Conservation (phyloP, 2,888 invertebrate species). For the Caenorhabditis doughertyi region DNA sequence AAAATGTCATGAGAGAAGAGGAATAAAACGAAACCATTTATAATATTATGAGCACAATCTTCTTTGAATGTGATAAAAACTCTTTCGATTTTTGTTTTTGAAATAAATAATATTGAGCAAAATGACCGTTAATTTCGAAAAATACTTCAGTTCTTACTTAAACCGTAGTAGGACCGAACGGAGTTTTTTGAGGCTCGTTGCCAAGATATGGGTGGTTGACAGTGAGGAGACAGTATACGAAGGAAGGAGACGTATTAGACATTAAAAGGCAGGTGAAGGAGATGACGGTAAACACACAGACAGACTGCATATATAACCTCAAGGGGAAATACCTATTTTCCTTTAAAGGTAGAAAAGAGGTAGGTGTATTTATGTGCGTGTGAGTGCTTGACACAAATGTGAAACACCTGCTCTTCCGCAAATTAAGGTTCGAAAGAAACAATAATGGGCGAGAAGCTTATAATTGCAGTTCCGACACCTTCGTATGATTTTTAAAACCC, state of each 20-base stretch:
- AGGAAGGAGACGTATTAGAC: slow-evolving; percentile 23
- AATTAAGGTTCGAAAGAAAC: slow-evolving; percentile 19
- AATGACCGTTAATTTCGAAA: too few species aligned
- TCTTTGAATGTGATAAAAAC: too few species aligned
- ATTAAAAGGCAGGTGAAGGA: slow-evolving; percentile 35
- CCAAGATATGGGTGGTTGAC: slow-evolving; percentile 22
- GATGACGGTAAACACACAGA: slow-evolving; percentile 46
- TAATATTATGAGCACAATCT: too few species aligned
- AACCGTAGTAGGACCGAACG: background rate
- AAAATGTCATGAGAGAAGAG: background rate
- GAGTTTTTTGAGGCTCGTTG: background rate
- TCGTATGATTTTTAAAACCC: too few species aligned
- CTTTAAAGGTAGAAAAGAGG: slow-evolving; percentile 21
- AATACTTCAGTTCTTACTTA: background rate
- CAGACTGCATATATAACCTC: slow-evolving; percentile 36
- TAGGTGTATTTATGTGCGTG: slow-evolving; percentile 13
- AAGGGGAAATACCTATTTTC: slow-evolving; percentile 17
- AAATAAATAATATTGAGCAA: too few species aligned
- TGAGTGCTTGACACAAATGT: slow-evolving; percentile 19
- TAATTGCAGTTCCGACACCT: background rate
- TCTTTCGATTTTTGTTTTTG: background rate
- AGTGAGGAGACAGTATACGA: slow-evolving; percentile 16
- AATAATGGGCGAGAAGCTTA: background rate
- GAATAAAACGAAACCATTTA: background rate
- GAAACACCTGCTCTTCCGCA: slow-evolving; percentile 42